These are phyloP conservation scores for Bovichtus diacanthus DNA, from an alignment of 2,797 vertebrate genomes.

Conservation along the genomic window DNA sequence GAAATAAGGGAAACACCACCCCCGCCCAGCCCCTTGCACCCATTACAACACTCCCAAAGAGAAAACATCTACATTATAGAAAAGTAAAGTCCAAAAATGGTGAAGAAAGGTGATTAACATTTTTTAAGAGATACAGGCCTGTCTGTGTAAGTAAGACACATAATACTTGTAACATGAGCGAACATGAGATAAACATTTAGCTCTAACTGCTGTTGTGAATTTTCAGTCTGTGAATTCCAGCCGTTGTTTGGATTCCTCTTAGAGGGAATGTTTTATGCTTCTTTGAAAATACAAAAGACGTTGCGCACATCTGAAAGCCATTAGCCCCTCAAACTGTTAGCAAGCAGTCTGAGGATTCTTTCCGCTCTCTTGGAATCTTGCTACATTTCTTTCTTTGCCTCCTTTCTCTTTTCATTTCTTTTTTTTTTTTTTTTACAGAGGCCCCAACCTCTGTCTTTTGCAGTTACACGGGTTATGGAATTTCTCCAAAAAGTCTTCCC, in stretches of 20 bases:
- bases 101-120: slow-evolving; percentile 11
- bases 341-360: slow-evolving; percentile 81
- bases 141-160: slow-evolving; percentile 39
- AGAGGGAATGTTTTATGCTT: slow-evolving; percentile 83
- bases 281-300: slow-evolving; percentile 82
- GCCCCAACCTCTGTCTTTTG: slow-evolving; percentile 60
- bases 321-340: slow-evolving; percentile 80
- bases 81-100: slow-evolving; percentile 31
- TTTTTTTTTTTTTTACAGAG: slow-evolving; percentile 60
- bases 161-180: slow-evolving; percentile 34
- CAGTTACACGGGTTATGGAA: slow-evolving; percentile 74
- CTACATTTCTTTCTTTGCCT: slow-evolving; percentile 67
- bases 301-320: slow-evolving; percentile 84
- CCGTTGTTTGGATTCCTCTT: slow-evolving; percentile 83
- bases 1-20: slow-evolving; percentile 69
- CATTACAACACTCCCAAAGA: slow-evolving; percentile 45
- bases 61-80: slow-evolving; percentile 44
- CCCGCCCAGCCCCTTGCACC: slow-evolving; percentile 49
- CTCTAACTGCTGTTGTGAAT: slow-evolving; percentile 55
- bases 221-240: slow-evolving; percentile 77
- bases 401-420: slow-evolving; percentile 56
- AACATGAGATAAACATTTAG: slow-evolving; percentile 52
- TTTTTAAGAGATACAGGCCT: neutral
- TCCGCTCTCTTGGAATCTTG: slow-evolving; percentile 80
- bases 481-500: slow-evolving; percentile 65